Evolutionary conservation across 2,113 vertebrate species (phyloP).

Genomic region (Menidia beryllina): DNA sequence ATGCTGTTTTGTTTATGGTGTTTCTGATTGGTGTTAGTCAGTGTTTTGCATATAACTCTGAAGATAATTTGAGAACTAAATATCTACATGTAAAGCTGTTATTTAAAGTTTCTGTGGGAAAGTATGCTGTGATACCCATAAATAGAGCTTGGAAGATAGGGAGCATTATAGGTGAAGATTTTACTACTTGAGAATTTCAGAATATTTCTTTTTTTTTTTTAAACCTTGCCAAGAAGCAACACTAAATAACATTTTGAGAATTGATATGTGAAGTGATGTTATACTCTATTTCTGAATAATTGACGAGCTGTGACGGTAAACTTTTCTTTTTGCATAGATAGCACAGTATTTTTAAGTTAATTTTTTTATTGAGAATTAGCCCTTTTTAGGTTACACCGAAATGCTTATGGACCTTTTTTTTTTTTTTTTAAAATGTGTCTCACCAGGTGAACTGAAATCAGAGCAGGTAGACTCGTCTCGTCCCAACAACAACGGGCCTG

Average conservation of each 20-base stretch:
- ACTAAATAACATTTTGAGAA: too few species aligned
- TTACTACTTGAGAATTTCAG: not conserved
- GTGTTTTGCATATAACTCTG: not conserved
- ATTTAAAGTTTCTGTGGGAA: not conserved
- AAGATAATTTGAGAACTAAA: too few species aligned
- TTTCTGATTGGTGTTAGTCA: too few species aligned
- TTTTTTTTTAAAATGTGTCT: too few species aligned
- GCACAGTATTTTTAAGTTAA: too few species aligned
- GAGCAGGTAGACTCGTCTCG: conserved; percentile 52
- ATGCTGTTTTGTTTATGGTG: too few species aligned
- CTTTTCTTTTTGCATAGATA: too few species aligned
- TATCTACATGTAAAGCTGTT: not conserved
- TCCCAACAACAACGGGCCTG: conserved; percentile 74
- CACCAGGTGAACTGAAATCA: conserved; percentile 61
- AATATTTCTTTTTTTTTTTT: too few species aligned
- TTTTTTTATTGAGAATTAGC: not conserved
- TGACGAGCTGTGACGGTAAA: too few species aligned
- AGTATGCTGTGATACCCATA: not conserved
- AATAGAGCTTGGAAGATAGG: not conserved
- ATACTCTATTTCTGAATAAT: too few species aligned
- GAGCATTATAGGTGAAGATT: not conserved
- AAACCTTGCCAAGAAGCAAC: too few species aligned
- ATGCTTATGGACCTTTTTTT: not conserved
- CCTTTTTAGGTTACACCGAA: not conserved
- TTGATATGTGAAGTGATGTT: too few species aligned